Evolutionary conservation across 2,797 vertebrate genomes (phyloP), one percentile per base, ranked within the genome.

Genomic region (Sebastes oblongus): DNA sequence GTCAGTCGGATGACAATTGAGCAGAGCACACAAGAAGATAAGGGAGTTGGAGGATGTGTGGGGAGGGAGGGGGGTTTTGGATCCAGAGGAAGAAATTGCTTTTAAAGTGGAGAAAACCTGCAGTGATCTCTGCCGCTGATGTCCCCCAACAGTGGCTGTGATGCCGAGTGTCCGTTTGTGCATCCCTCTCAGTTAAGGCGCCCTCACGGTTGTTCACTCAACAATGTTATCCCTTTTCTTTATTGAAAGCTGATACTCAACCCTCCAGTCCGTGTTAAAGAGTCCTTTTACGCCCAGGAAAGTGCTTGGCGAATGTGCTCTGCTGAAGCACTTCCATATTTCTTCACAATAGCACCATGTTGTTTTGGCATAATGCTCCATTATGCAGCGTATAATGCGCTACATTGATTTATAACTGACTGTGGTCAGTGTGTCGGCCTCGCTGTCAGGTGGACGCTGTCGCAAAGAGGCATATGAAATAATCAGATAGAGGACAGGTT

Each of bases 81-180:
- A 74, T 87, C 79, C 78, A 85, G 89, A 78, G 85, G 83, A 85
- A 77, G 86, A 85, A 88, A 89, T 92, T 88, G 88, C 88, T 91
- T 91, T 91, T 90, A 90, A 92, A 90, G 86, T 88, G 82, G 77
- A 78, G 84, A 86, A 92, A 91, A 91, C 78, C 83, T 90, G 71
- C 75, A 81, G 82, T 86, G 83, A 91, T 90, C 80, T 88, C 74
- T 58, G 77, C 72, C 20, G 34, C 84, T 79, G 80, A 80, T 86
- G 89, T 90, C 77, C 67, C 75, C 75, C 69, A 86, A 60, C 75
- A 67, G 82, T 78, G 72, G 73, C 83, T 85, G 78, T 74, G 85
- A 92, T 85, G 78, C 73, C 79, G 70, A 90, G 81, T 79, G 86
- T 91, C 86, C 83, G 85, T 90, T 91, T 89, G 85, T 86, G 86